Base-by-base conservation (phyloP, 2,888 invertebrate species). In the Rotaria magnacalcarata region DNA sequence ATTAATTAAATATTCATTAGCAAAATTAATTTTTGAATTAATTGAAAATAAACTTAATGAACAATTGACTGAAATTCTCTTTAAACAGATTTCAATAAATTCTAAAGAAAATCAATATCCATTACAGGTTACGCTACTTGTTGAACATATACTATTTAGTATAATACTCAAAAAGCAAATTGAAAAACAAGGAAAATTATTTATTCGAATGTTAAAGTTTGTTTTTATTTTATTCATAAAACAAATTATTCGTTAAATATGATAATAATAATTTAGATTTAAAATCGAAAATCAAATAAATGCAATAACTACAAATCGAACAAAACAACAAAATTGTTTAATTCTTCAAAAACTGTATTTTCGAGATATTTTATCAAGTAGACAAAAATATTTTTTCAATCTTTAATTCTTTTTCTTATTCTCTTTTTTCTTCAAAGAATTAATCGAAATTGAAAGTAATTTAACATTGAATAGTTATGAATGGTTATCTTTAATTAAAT, bases 361-460 rank as follows among this genome's bases (percentile, higher is more conserved):
- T 47, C 80, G 80, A n/a, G 80, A 80, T 80, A 14, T 80, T 47
- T n/a, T 80, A n/a, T 41, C 47, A 47, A 80, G 80, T 80, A 80
- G 47, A 43, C 7, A 52, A 11, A 52, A 52, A 11, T 52, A 3
- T 14, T 52, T 54, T 19, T 54, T 54, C 50, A 50, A 34, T 34
- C 14, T 50, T 1, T 50, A 50, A 50, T 50, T 54, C n/a, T 60
- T 60, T 52, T 43, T 16, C 21, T 75, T 43, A 8, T 21, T 8
- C 6, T 75, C 14, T 21, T 80, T 21, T 80, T 47, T 10, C 21
- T 47, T 47, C 34, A 24, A 11, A 80, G 80, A 14, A 80, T 80
- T 80, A 5, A n/a, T 43, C 47, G 47, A 47, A 11, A 11, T 24
- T 19, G 47, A 80, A 67, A 34, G 7, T 47, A 3, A 80, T 47